Percentiles rank a stretch among this genome's conserved stretches.
phyloP scores from a whole-genome alignment of 2,888 invertebrate genomes.

The Torymus auratus region DNA sequence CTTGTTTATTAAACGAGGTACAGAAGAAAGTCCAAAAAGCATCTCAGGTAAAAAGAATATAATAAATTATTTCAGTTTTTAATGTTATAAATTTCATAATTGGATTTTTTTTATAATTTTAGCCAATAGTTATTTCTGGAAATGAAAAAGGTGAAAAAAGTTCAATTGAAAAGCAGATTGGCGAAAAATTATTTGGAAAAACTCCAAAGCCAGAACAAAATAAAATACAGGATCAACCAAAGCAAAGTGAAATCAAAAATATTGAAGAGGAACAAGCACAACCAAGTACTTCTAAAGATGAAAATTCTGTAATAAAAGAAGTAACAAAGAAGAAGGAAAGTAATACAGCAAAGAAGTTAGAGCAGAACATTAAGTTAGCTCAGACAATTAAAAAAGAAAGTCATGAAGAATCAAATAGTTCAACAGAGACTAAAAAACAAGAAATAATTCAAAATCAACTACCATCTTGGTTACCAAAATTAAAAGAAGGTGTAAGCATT shows the following conservation, averaged over 20 bases:
- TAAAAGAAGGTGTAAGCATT: conserved; percentile 72
- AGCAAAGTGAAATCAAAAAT: not conserved
- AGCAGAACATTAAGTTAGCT: conserved; percentile 57
- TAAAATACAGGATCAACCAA: not conserved
- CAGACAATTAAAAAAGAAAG: conserved; percentile 9
- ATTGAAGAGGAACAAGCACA: not conserved
- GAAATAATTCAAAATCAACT: conserved; percentile 62
- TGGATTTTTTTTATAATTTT: conserved; percentile 9
- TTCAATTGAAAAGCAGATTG: conserved; percentile 49
- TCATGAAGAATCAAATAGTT: conserved; percentile 59
- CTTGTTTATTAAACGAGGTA: conserved; percentile 80
- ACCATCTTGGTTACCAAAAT: conserved; percentile 77
- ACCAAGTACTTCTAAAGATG: conserved; percentile 22
- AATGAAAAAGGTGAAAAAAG: conserved; percentile 19
- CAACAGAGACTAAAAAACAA: conserved; percentile 29
- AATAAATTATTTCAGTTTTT: conserved; percentile 57
- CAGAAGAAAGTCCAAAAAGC: conserved; percentile 78
- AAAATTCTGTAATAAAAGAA: not conserved
- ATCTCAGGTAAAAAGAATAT: conserved; percentile 41
- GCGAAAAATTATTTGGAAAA: conserved; percentile 42
- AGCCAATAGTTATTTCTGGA: conserved; percentile 44
- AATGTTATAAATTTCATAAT: conserved; percentile 1
- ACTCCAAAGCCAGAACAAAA: not conserved
- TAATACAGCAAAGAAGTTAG: conserved; percentile 45
- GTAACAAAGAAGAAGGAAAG: not conserved